phyloP scores from a whole-genome alignment of 2,888 invertebrate species.

The Odontocerum albicorne region DNA sequence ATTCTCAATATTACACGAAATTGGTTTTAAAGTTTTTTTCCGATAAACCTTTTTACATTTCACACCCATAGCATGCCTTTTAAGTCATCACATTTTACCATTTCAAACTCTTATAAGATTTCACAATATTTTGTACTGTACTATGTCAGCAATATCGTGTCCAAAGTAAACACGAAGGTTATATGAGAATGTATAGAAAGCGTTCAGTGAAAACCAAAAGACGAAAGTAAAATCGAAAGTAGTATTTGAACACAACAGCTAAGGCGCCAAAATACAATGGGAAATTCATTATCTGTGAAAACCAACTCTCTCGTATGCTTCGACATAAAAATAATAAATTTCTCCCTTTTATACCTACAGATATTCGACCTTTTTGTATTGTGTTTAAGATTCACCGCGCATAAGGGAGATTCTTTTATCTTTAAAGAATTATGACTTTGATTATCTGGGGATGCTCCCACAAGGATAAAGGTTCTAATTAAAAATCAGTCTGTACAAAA shows the following conservation, averaged over 20 bases:
- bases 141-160: neutral
- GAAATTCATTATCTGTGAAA: constrained; percentile 11
- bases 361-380: constrained; percentile 2
- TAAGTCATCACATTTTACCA: too few relatives aligned
- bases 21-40: too few relatives aligned
- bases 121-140: neutral
- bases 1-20: too few relatives aligned
- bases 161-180: neutral
- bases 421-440: constrained; percentile 6
- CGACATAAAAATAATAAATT: constrained; percentile 12
- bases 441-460: constrained; percentile 2
- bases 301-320: constrained; percentile 4
- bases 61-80: too few relatives aligned
- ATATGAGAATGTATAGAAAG: neutral
- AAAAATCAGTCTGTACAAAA: neutral
- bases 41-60: too few relatives aligned
- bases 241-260: constrained; percentile 2
- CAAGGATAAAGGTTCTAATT: constrained; percentile 12
- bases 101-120: too few relatives aligned
- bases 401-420: neutral
- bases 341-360: neutral
- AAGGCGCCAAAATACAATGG: constrained; percentile 8
- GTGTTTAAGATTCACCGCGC: neutral
- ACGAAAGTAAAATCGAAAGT: constrained; percentile 14
- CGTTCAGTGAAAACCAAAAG: constrained; percentile 2